A percentile compares a stretch with the other conserved stretches of the same genome.
phyloP scores from a whole-genome alignment of 2,113 vertebrate species.

The Ramphastos sulfuratus region DNA sequence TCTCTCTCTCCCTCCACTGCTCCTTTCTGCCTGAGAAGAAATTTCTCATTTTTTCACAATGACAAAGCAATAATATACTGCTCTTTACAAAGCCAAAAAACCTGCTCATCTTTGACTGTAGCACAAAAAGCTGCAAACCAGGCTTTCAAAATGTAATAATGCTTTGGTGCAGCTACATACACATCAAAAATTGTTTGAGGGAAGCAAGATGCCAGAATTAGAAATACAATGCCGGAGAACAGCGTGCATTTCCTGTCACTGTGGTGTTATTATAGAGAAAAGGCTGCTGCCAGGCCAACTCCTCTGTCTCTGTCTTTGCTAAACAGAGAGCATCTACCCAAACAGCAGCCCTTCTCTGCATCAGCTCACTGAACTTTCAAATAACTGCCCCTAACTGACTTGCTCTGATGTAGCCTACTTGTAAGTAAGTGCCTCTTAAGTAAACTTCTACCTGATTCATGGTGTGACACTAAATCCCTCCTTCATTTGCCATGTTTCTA shows the following conservation, averaged over 20 bases:
- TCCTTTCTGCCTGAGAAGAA: not conserved
- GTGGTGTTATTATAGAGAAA: slow-evolving; percentile 17
- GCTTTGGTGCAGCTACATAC: slow-evolving; percentile 16
- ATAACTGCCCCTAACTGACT: not conserved
- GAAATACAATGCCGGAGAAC: slow-evolving; percentile 27
- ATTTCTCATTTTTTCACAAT: not conserved
- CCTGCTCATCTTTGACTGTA: not conserved
- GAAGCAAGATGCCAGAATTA: slow-evolving; percentile 48
- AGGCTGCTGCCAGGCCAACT: not conserved
- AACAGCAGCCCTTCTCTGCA: not conserved
- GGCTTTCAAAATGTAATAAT: slow-evolving; percentile 53
- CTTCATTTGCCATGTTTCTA: not conserved
- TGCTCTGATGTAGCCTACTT: not conserved
- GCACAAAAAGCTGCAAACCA: slow-evolving; percentile 38
- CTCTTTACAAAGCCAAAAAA: slow-evolving; percentile 4
- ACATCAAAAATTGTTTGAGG: slow-evolving; percentile 33
- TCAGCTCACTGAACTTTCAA: not conserved
- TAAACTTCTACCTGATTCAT: not conserved
- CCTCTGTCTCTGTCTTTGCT: not conserved
- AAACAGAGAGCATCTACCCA: not conserved
- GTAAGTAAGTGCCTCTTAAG: not conserved
- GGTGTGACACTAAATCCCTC: not conserved
- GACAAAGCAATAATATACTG: not conserved
- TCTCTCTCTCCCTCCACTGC: not conserved
- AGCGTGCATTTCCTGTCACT: slow-evolving; percentile 54